Evolutionary conservation across 2,888 invertebrate species (phyloP).

Genomic region (Xestia sexstrigata): DNA sequence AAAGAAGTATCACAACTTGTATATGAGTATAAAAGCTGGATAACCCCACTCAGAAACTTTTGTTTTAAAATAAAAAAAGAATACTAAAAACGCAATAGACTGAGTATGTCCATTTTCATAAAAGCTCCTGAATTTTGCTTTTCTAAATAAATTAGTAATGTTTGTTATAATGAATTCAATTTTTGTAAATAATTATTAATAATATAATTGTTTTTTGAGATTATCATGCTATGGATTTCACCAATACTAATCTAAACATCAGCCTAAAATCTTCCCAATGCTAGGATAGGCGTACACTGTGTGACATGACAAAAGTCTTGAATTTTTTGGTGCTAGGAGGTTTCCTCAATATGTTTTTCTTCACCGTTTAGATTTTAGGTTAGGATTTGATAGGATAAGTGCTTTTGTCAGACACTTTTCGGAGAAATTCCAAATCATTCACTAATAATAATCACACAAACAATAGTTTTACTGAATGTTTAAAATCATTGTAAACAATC

Average conservation of each 20-base stretch:
- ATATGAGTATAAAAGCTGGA: too few species aligned
- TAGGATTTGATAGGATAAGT: too few species aligned
- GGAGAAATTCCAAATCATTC: too few species aligned
- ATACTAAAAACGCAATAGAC: slow-evolving; percentile 34
- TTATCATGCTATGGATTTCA: slow-evolving; percentile 34
- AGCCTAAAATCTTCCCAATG: not conserved
- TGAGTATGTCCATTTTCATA: not conserved
- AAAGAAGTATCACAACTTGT: too few species aligned
- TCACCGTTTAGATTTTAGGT: too few species aligned
- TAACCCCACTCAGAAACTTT: not conserved
- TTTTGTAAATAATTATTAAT: slow-evolving; percentile 38
- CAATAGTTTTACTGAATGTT: too few species aligned
- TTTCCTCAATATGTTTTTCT: too few species aligned
- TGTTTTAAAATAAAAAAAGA: not conserved
- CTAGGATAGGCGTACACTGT: not conserved
- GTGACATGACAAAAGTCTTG: too few species aligned
- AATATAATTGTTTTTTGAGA: slow-evolving; percentile 42
- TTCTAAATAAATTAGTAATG: slow-evolving; percentile 21
- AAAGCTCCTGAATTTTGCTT: slow-evolving; percentile 42
- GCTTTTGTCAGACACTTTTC: too few species aligned
- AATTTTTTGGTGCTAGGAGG: too few species aligned
- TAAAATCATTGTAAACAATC: too few species aligned
- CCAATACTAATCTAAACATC: slow-evolving; percentile 11
- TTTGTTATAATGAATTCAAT: slow-evolving; percentile 21
- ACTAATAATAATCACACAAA: too few species aligned